Conservation (phyloP, 2,888 invertebrate species). For the Antitype chi region DNA sequence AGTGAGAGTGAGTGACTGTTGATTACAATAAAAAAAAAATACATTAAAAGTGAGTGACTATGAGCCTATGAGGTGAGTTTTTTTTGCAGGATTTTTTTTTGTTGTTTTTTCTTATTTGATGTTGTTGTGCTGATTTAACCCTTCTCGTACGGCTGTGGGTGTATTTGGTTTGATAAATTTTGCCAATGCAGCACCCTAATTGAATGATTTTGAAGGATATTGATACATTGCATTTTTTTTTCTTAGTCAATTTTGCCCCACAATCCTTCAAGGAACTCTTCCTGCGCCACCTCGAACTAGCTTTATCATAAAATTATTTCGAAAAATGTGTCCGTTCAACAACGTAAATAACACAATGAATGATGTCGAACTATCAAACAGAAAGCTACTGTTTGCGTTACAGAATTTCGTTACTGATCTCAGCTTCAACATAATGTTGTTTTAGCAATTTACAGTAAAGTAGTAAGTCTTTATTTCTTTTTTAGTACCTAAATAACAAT, state of each 20-base stretch:
- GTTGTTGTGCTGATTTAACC: slow-evolving; percentile 37
- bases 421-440: neutral
- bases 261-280: too few relatives aligned
- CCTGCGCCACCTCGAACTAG: too few relatives aligned
- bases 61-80: slow-evolving; percentile 8
- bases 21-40: neutral
- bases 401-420: neutral
- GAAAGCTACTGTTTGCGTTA: neutral
- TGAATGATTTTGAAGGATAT: neutral
- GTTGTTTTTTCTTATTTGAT: neutral
- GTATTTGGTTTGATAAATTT: neutral
- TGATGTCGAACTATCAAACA: neutral
- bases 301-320: neutral
- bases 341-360: neutral
- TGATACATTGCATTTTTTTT: neutral
- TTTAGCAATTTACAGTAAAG: neutral
- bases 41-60: slow-evolving; percentile 19
- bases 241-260: too few relatives aligned
- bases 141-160: slow-evolving; percentile 31
- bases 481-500: neutral
- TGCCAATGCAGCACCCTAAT: neutral
- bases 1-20: slow-evolving; percentile 34
- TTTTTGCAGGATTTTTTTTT: neutral
- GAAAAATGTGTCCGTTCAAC: neutral
- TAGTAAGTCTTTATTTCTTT: neutral